phyloP scores from a whole-genome alignment of 2,113 vertebrate species.

The Oncorhynchus nerka region DNA sequence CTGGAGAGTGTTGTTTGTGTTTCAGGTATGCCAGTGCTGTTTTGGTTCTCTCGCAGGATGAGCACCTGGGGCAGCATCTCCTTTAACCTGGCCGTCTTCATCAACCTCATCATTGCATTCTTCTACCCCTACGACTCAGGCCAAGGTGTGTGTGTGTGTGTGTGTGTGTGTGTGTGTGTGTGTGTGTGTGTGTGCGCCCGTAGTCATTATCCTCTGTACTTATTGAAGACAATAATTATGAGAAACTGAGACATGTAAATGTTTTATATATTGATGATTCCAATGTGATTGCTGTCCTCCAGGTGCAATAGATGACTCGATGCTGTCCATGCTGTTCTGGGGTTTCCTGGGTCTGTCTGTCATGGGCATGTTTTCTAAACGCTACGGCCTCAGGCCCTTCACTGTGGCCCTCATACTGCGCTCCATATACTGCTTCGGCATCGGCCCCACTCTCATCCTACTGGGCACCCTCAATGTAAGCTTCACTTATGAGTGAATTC shows the following conservation, averaged over 20 bases:
- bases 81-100: slow-evolving; percentile 95
- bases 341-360: slow-evolving; percentile 86
- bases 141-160: slow-evolving; percentile 59
- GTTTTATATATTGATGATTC: not conserved
- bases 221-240: not conserved
- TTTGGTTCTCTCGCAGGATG: slow-evolving; percentile 98
- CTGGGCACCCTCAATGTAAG: slow-evolving; percentile 80
- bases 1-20: slow-evolving; percentile 3
- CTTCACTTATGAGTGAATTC: not conserved
- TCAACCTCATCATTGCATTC: slow-evolving; percentile 98
- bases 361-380: slow-evolving; percentile 84
- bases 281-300: not conserved
- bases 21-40: slow-evolving; percentile 91
- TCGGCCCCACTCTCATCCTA: slow-evolving; percentile 89
- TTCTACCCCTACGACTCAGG: slow-evolving; percentile 92
- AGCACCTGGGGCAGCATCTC: slow-evolving; percentile 96
- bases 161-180: not conserved
- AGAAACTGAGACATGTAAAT: not conserved
- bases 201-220: too few species aligned
- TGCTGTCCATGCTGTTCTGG: slow-evolving; percentile 91
- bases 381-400: slow-evolving; percentile 87
- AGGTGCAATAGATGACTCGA: slow-evolving; percentile 86
- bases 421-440: slow-evolving; percentile 92
- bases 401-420: slow-evolving; percentile 87
- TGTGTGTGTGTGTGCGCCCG: not conserved